phyloP scores from a whole-genome alignment of 92 coral and sea anemone species.

The Pocillopora meandrina region DNA sequence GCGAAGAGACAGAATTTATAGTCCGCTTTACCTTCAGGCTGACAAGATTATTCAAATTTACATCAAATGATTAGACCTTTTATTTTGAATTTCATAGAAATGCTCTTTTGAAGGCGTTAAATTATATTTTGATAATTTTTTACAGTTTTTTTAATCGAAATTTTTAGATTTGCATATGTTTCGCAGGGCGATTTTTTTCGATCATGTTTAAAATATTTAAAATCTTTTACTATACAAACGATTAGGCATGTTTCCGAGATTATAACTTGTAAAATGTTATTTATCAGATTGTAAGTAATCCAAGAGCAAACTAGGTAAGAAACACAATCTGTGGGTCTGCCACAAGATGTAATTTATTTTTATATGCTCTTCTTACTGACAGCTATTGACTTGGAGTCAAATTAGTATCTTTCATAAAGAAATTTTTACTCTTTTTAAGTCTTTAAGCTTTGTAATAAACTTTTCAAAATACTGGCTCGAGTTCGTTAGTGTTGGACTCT shows the following conservation, averaged over 20 bases:
- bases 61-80: slow-evolving; percentile 14
- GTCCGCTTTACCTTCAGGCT: neutral
- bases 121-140: slow-evolving; percentile 15
- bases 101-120: slow-evolving; percentile 25
- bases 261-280: slow-evolving; percentile 17
- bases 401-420: slow-evolving; percentile 87
- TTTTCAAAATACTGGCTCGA: neutral
- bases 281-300: slow-evolving; percentile 35
- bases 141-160: neutral
- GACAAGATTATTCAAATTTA: neutral
- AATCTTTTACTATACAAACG: slow-evolving; percentile 32
- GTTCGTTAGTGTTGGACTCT: neutral
- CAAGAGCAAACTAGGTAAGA: slow-evolving; percentile 32
- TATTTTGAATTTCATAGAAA: slow-evolving; percentile 20
- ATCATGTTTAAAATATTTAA: slow-evolving; percentile 14
- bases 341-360: slow-evolving; percentile 65
- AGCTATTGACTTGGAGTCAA: slow-evolving; percentile 56
- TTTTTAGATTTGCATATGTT: neutral
- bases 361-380: slow-evolving; percentile 35
- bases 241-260: slow-evolving; percentile 1
- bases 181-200: neutral
- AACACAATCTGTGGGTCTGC: slow-evolving; percentile 19
- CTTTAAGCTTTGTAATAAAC: slow-evolving; percentile 26
- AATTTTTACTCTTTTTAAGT: slow-evolving; percentile 15
- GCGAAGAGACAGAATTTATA: neutral